Evolutionary conservation across 2,888 invertebrate species (phyloP).

Genomic region (Thera britannica): DNA sequence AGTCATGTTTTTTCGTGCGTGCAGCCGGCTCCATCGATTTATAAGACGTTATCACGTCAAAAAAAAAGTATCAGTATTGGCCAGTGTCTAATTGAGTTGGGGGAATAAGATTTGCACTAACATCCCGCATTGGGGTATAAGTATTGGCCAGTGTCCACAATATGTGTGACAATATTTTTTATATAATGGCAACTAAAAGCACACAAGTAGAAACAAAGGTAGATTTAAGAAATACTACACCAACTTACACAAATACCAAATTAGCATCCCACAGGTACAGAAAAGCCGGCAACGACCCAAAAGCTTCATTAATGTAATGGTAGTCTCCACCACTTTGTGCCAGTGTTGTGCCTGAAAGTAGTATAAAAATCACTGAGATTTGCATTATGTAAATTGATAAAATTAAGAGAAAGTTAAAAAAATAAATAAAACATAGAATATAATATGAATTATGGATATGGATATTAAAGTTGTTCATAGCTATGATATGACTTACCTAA

Average conservation of each 20-base stretch:
- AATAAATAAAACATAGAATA: not conserved
- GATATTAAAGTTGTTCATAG: not conserved
- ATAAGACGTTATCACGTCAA: no score
- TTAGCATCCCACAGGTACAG: conserved; percentile 99
- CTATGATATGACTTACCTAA: conserved; percentile 85
- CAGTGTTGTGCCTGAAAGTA: conserved; percentile 87
- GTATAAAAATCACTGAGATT: not conserved
- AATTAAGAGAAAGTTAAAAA: conserved; percentile 3
- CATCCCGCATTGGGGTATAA: no score
- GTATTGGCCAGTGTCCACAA: no score
- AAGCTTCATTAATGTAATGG: conserved; percentile 97
- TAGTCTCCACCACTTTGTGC: conserved; percentile 98
- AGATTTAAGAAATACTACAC: not conserved
- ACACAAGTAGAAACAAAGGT: no score
- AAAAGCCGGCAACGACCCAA: conserved; percentile 96
- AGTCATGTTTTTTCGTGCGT: no score
- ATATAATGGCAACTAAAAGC: not conserved
- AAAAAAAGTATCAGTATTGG: no score
- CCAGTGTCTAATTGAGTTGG: no score
- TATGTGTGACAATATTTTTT: no score
- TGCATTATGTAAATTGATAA: conserved; percentile 7
- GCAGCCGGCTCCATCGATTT: no score
- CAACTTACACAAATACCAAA: conserved; percentile 96
- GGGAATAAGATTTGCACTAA: no score
- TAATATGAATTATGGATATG: no score